Base-by-base conservation (phyloP, 2,113 vertebrate species). In the Xiphophorus maculatus region DNA sequence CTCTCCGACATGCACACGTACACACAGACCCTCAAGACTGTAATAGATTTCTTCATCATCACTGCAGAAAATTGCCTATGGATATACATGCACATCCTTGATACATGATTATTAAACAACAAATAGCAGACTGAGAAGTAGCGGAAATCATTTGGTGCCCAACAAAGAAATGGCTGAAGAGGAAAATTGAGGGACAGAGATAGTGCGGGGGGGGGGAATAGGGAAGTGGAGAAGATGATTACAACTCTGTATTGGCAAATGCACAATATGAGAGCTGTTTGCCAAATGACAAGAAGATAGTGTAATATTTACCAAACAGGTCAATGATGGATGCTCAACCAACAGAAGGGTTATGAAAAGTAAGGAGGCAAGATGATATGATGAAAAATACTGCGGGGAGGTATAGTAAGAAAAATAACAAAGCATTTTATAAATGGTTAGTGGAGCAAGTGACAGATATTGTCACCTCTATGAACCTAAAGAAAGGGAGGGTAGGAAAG, bases 91-190 rank as follows among this genome's bases (percentile, higher is more conserved):
- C 73, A 74, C 42, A 89, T 66, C 75, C 81, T 82, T 85, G 85
- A 86, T 83, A 81, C 81, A 87, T 84, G 76, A 90, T 87, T 88
- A 90, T 90, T 82, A 82, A 89, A 87, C 74, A 77, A 81, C 81
- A 77, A 85, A 87, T 54, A 79, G 74, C 42, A 70, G 69, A 69
- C 79, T 13, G 58, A 69, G 73, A 78, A 63, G 66, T 64, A 51
- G 71, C 68, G 71, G 48, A 71, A 76, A 86, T 86, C 12, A 82
- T 85, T 81, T 74, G 51, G 58, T 69, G 40, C 54, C 66, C 40
- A 63, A 61, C 29, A 69, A 67, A 72, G 61, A 74, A 35, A 71
- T 14, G 19, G 58, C 37, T 61, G 62, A 73, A 73, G 27, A 79
- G 82, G 42, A 27, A 71, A 44, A 69, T 10, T 15, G 73, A 65